These are phyloP conservation scores for Chironomus tentans DNA, from an alignment of 2,888 invertebrate genomes.

Conservation along the genomic window DNA sequence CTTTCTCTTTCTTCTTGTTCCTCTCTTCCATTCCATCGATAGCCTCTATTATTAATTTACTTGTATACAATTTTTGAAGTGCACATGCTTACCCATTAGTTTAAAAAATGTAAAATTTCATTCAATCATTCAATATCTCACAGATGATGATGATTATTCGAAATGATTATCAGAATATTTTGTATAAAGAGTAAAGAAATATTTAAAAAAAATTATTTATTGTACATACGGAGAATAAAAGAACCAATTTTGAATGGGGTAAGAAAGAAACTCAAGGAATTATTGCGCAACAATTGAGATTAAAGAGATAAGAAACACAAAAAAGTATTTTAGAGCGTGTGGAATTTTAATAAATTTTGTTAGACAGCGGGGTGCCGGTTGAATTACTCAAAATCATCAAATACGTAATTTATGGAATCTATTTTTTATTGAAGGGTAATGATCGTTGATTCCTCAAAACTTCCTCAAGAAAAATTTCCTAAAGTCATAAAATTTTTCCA, in stretches of 20 bases:
- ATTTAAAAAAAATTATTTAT: background rate
- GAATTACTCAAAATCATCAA: background rate
- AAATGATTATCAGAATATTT: background rate
- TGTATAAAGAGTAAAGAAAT: background rate
- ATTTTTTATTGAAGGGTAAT: too few species aligned
- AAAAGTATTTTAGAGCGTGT: background rate
- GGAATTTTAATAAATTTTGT: background rate
- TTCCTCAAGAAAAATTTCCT: background rate
- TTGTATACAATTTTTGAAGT: too few species aligned
- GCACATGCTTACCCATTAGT: background rate
- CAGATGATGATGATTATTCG: background rate
- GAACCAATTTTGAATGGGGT: background rate
- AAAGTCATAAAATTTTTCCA: background rate
- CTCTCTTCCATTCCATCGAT: too few species aligned
- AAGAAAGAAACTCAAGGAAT: conserved; percentile 9
- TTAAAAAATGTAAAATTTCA: too few species aligned
- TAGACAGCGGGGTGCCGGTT: background rate
- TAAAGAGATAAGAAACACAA: background rate
- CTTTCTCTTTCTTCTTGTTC: too few species aligned
- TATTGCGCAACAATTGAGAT: conserved; percentile 27
- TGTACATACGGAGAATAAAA: background rate
- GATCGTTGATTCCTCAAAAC: too few species aligned
- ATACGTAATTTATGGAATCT: too few species aligned
- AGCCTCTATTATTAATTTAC: too few species aligned
- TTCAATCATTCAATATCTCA: background rate